Evolutionary conservation across 2,888 invertebrate species (phyloP), one percentile per base, ranked within the genome.

Genomic region (Hemistola chrysoprasaria): DNA sequence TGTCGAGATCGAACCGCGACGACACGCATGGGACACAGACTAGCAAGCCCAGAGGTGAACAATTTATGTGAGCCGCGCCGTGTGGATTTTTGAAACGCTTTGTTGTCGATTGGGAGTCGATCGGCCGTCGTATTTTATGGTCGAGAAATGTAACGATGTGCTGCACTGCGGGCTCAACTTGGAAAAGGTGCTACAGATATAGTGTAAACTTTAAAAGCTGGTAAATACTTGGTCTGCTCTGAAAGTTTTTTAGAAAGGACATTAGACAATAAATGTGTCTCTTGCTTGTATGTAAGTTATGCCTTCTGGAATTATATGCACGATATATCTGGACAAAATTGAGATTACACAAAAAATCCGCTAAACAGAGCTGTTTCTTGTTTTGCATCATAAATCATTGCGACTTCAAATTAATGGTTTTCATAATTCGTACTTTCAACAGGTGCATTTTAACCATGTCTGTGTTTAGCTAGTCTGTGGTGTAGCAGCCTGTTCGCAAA

Each of bases 401-500:
- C n/a, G n/a, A n/a, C 4, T 16, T 16, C 16, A 16, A 16, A 16
- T 4, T 2, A n/a, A n/a, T n/a, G 3, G 16, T 16, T 16, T 16
- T 16, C 16, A 16, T 4, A 16, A 2, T 16, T 16, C 16, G 4
- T 16, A 16, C 4, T 16, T 16, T 16, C 16, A 16, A 16, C 16
- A 16, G 16, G 16, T 16, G 4, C 16, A n/a, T n/a, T n/a, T 16
- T 4, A 4, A 3, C 2, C 16, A 16, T 22, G 35, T 22, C 24
- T 11, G 35, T 16, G 28, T 55, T 35, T 47, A 40, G 38, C 53
- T 72, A 62, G 52, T 65, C 69, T 71, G 61, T 48, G 58, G 44
- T 51, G 53, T 45, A 46, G 59, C 59, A n/a, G n/a, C 60, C 60
- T 65, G 68, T 68, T 67, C 54, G 75, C 64, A 77, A 81, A 83